Conservation (phyloP, 2,797 vertebrate species). For the Halcyon badia region DNA sequence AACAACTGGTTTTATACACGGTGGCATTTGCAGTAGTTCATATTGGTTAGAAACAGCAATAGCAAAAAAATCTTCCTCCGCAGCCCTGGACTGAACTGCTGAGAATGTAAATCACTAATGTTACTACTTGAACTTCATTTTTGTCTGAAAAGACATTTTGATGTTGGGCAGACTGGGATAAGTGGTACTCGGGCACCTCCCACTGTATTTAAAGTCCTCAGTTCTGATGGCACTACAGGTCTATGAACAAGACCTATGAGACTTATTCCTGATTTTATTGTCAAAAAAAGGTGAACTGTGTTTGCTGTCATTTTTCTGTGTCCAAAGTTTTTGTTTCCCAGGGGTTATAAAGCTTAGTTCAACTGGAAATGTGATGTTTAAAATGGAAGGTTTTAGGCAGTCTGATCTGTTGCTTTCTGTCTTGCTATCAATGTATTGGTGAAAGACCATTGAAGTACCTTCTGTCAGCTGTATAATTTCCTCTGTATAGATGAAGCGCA, state of each 20-base stretch:
- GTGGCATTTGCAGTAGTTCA: neutral
- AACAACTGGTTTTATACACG: neutral
- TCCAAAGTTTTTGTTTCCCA: neutral
- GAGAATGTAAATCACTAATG: neutral
- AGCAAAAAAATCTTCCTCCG: neutral
- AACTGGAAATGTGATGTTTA: neutral
- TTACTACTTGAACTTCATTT: neutral
- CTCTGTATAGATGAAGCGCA: neutral
- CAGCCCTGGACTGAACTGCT: neutral
- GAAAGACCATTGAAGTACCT: neutral
- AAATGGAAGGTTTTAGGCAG: neutral
- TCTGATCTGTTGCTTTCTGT: neutral
- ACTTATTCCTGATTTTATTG: neutral
- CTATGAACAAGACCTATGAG: neutral
- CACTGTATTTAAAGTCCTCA: neutral
- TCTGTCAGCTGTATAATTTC: neutral
- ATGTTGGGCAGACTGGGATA: neutral
- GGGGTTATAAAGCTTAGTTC: neutral
- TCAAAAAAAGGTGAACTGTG: neutral
- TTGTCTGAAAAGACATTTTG: neutral
- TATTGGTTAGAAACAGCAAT: neutral
- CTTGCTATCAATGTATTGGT: neutral
- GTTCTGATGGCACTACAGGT: neutral
- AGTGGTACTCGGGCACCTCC: neutral
- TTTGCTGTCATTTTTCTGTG: neutral